Percentiles rank a stretch among this genome's conserved stretches.
These are phyloP conservation scores for Falco berigora DNA, from an alignment of 2,797 vertebrate genomes.

Conservation along the genomic window DNA sequence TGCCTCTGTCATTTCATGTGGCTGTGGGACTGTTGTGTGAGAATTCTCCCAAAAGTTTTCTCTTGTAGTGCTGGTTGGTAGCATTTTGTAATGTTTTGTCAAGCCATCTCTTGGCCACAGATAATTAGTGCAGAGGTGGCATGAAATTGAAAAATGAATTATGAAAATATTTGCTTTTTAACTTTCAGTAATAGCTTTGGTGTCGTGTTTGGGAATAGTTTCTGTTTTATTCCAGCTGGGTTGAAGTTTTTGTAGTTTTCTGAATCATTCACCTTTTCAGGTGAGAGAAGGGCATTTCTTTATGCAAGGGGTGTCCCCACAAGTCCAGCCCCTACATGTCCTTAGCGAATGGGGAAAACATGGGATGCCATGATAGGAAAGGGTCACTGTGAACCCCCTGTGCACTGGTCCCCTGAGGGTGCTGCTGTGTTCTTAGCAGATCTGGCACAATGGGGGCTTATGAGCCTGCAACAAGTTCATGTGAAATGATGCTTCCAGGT, in stretches of 20 bases:
- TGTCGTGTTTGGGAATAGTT: neutral
- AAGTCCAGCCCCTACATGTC: neutral
- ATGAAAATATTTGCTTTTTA: slow-evolving; percentile 34
- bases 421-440: neutral
- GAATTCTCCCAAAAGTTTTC: neutral
- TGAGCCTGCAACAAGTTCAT: rapidly evolving
- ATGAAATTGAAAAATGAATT: slow-evolving; percentile 45
- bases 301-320: neutral
- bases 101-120: neutral
- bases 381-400: neutral
- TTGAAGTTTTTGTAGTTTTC: neutral
- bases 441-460: neutral
- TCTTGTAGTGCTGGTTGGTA: neutral
- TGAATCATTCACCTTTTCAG: neutral
- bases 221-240: neutral
- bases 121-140: slow-evolving; percentile 24
- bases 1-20: neutral
- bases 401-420: neutral
- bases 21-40: neutral
- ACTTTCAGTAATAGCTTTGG: neutral
- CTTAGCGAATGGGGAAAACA: neutral
- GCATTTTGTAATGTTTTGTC: neutral
- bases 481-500: neutral
- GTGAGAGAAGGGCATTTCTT: neutral
- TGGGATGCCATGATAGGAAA: neutral